phyloP scores from a whole-genome alignment of 2,113 vertebrate genomes.

The Tachysurus vachellii region DNA sequence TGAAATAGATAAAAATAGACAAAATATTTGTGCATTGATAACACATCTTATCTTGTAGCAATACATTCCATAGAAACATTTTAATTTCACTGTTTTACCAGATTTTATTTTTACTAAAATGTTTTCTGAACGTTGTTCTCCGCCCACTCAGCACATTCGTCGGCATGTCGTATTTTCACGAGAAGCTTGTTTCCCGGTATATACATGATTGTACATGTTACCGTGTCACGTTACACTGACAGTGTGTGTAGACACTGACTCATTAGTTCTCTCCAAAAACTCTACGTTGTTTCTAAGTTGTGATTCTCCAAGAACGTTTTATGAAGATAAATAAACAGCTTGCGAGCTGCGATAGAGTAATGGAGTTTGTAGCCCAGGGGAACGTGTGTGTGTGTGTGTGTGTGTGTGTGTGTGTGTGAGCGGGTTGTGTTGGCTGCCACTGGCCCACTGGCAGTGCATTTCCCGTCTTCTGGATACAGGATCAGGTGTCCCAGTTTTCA shows the following conservation, averaged over 20 bases:
- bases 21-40: too few relatives aligned
- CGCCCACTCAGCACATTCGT: not conserved
- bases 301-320: not conserved
- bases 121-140: not conserved
- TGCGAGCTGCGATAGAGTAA: not conserved
- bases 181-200: not conserved
- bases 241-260: not conserved
- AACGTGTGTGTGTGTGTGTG: not conserved
- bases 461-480: conserved; percentile 68
- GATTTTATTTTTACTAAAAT: not conserved
- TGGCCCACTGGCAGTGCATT: conserved; percentile 60
- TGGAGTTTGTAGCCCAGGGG: not conserved
- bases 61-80: not conserved
- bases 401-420: conserved; percentile 43
- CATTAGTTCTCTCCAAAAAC: not conserved
- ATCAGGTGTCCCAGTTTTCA: conserved; percentile 82
- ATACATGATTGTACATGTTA: not conserved
- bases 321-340: not conserved
- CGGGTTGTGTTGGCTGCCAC: conserved; percentile 59
- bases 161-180: not conserved
- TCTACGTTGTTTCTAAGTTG: not conserved
- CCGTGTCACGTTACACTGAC: not conserved
- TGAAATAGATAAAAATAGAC: too few relatives aligned
- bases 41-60: not conserved
- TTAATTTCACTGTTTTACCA: not conserved